Evolutionary conservation across 2,797 vertebrate genomes (phyloP).

Genomic region (Clarias pachynema): DNA sequence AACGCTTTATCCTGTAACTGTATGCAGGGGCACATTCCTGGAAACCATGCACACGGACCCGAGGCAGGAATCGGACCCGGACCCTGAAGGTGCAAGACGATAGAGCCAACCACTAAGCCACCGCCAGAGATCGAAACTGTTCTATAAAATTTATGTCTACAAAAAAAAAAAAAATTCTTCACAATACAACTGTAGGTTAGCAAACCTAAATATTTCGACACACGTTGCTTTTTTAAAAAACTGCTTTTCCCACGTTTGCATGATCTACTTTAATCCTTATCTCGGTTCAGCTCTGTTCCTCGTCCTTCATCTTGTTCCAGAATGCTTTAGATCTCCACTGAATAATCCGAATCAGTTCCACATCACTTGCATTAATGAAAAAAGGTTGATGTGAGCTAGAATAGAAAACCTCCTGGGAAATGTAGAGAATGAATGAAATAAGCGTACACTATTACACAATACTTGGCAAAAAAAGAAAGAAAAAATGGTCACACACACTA

Average conservation of each 20-base stretch:
- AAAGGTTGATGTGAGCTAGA: background rate
- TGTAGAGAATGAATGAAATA: background rate
- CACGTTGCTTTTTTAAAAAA: background rate
- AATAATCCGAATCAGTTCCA: conserved; percentile 8
- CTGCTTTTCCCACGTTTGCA: background rate
- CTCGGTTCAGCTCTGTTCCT: background rate
- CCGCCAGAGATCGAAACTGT: no score
- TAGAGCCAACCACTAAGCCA: no score
- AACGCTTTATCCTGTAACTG: no score
- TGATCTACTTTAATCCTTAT: background rate
- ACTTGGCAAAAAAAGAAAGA: no score
- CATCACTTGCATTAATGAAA: background rate
- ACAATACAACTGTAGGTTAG: background rate
- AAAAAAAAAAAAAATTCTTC: background rate
- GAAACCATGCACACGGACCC: no score
- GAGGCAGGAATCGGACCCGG: no score
- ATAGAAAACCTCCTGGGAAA: background rate
- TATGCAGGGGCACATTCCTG: no score
- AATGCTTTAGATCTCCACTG: background rate
- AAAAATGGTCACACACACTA: no score
- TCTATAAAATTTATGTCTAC: no score
- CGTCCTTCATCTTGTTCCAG: background rate
- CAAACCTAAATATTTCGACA: background rate
- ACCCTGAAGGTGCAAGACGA: no score
- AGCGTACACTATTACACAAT: no score